Base-by-base conservation (phyloP, 2,888 invertebrate species). In the Anodontia alba region DNA sequence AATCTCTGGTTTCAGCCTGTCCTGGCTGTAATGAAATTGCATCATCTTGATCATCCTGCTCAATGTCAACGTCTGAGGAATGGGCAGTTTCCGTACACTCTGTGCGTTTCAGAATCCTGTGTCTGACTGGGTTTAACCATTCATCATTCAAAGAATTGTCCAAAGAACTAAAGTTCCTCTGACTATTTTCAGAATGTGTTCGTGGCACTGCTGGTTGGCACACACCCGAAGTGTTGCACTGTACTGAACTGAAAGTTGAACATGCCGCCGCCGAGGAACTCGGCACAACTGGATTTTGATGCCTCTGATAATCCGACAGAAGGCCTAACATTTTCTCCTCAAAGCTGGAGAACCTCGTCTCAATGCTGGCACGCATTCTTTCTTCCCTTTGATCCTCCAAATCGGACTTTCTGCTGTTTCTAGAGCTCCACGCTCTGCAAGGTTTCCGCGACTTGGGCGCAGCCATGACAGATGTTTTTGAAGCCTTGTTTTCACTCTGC, bases 211-310 rank as follows among this genome's bases (percentile, higher is more conserved):
- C 7, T 26, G 54, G 54, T n/a, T 54, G 54, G 54, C 54, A 54
- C 54, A 26, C 54, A 54, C 54, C 54, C 54, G 54, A 54, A 26
- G 54, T 54, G 54, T 26, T 54, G 54, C 54, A 26, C 54, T 54
- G 54, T 26, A n/a, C 54, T 26, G 54, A 54, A 26, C 5, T 23
- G 23, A 26, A 8, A 26, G 26, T 8, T 2, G 15, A n/a, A 26
- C 7, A 23, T 2, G 54, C 23, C 2, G 46, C 17, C 8, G 46
- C 46, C n/a, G 20, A 20, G 10, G n/a, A 46, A 46, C 46, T 20
- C 15, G 46, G 17, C 3, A 20, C 3, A 20, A 20, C 46, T 17
- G 20, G 3, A 12, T 46, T 46, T 46, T 46, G 46, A 20, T 20
- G 46, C 15, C 42, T 42, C 15, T 46, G 8, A 20, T 20, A 46